phyloP scores from a whole-genome alignment of 2,888 invertebrate species.

The Celastrina argiolus region DNA sequence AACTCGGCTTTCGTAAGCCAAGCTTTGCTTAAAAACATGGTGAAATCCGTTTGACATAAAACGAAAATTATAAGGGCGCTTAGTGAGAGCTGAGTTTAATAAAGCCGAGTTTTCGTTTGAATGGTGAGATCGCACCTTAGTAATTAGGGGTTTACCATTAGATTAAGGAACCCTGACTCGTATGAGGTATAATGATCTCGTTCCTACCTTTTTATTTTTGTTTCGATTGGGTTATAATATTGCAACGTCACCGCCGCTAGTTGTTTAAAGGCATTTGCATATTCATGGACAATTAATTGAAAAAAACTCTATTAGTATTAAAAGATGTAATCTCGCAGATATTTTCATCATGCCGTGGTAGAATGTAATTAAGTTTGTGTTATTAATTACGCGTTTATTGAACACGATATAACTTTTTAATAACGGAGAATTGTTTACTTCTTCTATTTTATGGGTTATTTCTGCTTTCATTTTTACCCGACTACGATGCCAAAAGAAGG shows the following conservation, averaged over 20 bases:
- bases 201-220: background rate
- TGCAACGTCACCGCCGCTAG: background rate
- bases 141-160: no score
- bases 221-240: background rate
- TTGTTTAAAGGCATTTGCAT: conserved; percentile 3
- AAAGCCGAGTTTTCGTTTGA: no score
- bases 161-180: background rate
- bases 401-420: background rate
- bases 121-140: no score
- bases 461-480: background rate
- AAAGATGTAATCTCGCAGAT: conserved; percentile 15
- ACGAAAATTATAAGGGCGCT: no score
- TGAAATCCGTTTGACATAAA: no score
- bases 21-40: no score
- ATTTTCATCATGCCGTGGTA: conserved; percentile 16
- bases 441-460: background rate
- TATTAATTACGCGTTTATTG: conserved; percentile 16
- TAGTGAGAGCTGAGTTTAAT: no score
- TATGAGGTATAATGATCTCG: background rate
- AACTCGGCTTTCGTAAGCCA: no score
- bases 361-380: conserved; percentile 14
- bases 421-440: background rate
- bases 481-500: no score
- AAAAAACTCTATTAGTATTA: conserved; percentile 15
- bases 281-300: conserved; percentile 16